Percentiles rank a stretch among this genome's conserved stretches.
Evolutionary conservation across 2,888 invertebrate species (phyloP).

Genomic region (Nomada hirtipes): DNA sequence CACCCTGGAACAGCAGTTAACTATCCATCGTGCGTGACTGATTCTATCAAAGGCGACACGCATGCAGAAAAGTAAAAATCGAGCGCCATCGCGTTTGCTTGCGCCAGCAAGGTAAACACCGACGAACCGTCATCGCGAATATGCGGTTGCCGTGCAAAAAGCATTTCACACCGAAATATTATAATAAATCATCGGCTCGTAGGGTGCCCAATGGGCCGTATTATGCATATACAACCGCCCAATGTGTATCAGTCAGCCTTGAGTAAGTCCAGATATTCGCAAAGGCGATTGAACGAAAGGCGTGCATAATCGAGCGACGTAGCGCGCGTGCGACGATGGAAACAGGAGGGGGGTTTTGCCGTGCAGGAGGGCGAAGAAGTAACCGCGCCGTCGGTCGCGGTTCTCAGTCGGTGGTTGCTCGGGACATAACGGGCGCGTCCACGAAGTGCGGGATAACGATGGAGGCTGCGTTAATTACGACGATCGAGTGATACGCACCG

Average conservation of each 20-base stretch:
- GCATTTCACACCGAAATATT: no score
- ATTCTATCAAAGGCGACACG: background rate
- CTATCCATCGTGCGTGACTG: constrained; percentile 18
- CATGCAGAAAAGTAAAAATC: constrained; percentile 15
- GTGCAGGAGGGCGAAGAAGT: constrained; percentile 44
- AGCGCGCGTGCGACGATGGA: constrained; percentile 61
- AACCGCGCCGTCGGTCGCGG: constrained; percentile 57
- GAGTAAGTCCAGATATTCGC: constrained; percentile 22
- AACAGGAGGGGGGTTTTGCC: constrained; percentile 23
- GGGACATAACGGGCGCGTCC: constrained; percentile 65
- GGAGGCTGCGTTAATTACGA: constrained; percentile 60
- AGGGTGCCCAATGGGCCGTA: background rate
- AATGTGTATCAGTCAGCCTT: background rate
- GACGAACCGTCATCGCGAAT: background rate
- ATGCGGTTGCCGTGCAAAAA: background rate
- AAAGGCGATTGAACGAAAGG: constrained; percentile 36
- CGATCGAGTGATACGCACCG: constrained; percentile 62
- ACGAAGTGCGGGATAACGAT: constrained; percentile 58
- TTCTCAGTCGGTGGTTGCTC: constrained; percentile 70
- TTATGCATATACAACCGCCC: background rate
- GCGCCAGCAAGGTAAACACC: background rate
- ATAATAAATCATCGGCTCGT: background rate
- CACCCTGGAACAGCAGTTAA: background rate
- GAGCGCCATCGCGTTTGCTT: constrained; percentile 12
- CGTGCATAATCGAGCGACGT: constrained; percentile 49